A percentile compares a stretch with the other conserved stretches of the same genome.
phyloP scores from a whole-genome alignment of 2,888 invertebrate genomes.

The Netelia fuscicornis region DNA sequence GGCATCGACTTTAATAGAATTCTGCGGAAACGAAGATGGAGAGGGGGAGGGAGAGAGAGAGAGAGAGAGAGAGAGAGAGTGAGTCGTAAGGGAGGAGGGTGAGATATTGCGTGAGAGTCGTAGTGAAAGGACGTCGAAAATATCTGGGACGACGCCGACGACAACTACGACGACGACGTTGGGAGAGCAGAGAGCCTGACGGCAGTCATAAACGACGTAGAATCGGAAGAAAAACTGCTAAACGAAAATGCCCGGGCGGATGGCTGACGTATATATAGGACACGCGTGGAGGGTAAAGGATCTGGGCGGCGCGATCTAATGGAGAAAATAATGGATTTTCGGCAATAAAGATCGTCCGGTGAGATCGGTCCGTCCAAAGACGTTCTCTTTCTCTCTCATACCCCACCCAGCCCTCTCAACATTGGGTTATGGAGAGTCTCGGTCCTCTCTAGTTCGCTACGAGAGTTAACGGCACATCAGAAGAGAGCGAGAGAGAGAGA shows the following conservation, averaged over 20 bases:
- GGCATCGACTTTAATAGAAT: slow-evolving; percentile 33
- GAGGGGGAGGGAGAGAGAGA: neutral
- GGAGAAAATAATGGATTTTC: slow-evolving; percentile 84
- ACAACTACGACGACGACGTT: slow-evolving; percentile 66
- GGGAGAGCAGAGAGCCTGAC: slow-evolving; percentile 66
- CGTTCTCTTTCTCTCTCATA: slow-evolving; percentile 18
- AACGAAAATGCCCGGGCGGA: slow-evolving; percentile 82
- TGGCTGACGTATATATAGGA: slow-evolving; percentile 26
- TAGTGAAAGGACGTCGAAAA: slow-evolving; percentile 41
- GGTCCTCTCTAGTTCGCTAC: slow-evolving; percentile 27
- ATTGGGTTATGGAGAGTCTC: slow-evolving; percentile 34
- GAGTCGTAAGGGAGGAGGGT: slow-evolving; percentile 16
- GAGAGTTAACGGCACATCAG: slow-evolving; percentile 48
- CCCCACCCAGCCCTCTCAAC: neutral
- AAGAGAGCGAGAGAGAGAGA: slow-evolving; percentile 55
- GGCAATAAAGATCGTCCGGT: slow-evolving; percentile 83
- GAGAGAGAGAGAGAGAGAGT: slow-evolving; percentile 33
- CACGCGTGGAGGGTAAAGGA: slow-evolving; percentile 67
- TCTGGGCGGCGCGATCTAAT: slow-evolving; percentile 82
- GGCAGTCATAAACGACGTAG: slow-evolving; percentile 82
- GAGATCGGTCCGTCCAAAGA: slow-evolving; percentile 79
- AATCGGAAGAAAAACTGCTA: slow-evolving; percentile 84
- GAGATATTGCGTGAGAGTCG: slow-evolving; percentile 58
- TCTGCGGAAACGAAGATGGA: slow-evolving; percentile 1
- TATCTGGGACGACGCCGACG: slow-evolving; percentile 63